A percentile compares a stretch with the other conserved stretches of the same genome.
Conservation (phyloP, 2,113 vertebrate species). For the Mionectes macconnelli region DNA sequence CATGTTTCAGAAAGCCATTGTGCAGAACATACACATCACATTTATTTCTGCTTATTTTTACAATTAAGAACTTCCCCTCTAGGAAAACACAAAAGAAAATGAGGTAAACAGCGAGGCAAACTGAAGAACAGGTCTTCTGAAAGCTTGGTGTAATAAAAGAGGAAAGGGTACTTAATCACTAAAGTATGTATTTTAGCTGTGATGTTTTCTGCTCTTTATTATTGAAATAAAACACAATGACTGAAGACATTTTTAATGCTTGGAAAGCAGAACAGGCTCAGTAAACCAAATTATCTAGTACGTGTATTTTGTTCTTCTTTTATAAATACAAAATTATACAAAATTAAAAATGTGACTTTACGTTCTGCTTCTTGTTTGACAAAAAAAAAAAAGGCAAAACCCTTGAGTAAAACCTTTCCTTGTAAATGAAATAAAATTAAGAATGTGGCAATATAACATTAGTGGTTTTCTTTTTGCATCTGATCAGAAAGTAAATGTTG, state of each 20-base stretch:
- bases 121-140: constrained; percentile 8
- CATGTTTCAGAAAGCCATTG: neutral
- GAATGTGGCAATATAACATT: neutral
- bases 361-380: constrained; percentile 13
- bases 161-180: constrained; percentile 26
- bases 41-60: constrained; percentile 40
- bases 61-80: neutral
- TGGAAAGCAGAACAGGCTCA: constrained; percentile 13
- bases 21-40: neutral
- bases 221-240: constrained; percentile 64
- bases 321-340: constrained; percentile 50
- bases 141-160: constrained; percentile 18
- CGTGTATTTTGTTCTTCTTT: constrained; percentile 1
- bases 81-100: neutral
- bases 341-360: constrained; percentile 60
- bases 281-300: constrained; percentile 41
- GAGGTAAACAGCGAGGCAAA: neutral
- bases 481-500: neutral
- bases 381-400: neutral
- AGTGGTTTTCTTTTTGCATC: neutral
- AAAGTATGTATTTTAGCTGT: constrained; percentile 48
- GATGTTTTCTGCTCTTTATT: constrained; percentile 56
- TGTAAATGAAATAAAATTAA: neutral
- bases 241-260: constrained; percentile 66
- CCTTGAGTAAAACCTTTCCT: neutral